A percentile compares a stretch with the other conserved stretches of the same genome.
These are phyloP conservation scores for Andrena cerasifolii DNA, from an alignment of 1,140 invertebrate species.

Conservation along the genomic window DNA sequence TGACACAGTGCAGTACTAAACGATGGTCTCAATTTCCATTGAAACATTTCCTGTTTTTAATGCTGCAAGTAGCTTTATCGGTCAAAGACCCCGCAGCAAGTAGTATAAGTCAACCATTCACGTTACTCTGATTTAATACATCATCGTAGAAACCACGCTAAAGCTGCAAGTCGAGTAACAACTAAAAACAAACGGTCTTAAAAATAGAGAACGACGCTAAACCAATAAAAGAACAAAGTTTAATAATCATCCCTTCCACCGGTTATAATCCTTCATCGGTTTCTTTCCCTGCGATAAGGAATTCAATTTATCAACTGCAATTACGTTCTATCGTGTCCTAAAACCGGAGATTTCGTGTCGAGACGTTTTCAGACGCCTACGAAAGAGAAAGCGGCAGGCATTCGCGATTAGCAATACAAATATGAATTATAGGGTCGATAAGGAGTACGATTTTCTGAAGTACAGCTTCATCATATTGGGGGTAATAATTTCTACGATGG, in stretches of 20 bases:
- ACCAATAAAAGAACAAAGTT: background rate
- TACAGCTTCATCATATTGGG: background rate
- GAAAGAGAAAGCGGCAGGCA: background rate
- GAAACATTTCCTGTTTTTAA: background rate
- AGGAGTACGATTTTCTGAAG: background rate
- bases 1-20: too few species aligned
- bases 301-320: constrained; percentile 31
- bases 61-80: background rate
- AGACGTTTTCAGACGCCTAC: background rate
- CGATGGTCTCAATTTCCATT: background rate
- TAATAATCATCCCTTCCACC: background rate
- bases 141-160: background rate
- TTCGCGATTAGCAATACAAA: background rate
- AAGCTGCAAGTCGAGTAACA: background rate
- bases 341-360: background rate
- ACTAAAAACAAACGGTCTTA: background rate
- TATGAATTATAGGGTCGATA: background rate
- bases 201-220: background rate
- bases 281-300: background rate
- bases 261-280: constrained; percentile 15
- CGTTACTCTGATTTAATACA: background rate
- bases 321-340: background rate
- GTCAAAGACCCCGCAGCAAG: background rate
- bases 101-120: constrained; percentile 5
- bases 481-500: too few species aligned